Conservation (phyloP, 2,113 vertebrate genomes). For the Quiscalus mexicanus region DNA sequence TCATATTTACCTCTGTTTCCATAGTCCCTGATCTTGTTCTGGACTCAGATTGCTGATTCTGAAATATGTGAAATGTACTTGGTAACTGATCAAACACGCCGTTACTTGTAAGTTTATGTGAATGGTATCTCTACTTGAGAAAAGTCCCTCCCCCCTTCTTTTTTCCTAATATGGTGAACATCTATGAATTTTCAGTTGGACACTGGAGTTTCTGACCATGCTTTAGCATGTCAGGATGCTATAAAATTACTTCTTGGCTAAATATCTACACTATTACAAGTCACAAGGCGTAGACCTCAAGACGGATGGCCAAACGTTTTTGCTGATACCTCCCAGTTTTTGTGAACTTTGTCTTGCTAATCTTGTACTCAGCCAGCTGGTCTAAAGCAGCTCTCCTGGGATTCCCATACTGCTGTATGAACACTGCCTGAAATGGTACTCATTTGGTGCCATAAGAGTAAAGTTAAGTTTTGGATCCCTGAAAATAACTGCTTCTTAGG, state of each 20-base stretch:
- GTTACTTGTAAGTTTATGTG: not conserved
- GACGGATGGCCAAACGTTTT: not conserved
- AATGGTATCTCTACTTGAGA: not conserved
- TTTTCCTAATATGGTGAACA: too few relatives aligned
- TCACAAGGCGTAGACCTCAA: not conserved
- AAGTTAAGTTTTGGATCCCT: not conserved
- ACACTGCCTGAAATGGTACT: not conserved
- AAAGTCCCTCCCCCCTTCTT: not conserved
- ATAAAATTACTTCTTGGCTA: not conserved
- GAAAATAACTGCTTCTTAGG: not conserved
- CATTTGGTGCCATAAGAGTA: not conserved
- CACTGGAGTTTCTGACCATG: not conserved
- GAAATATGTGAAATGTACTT: conserved; percentile 60
- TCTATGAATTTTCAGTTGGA: not conserved
- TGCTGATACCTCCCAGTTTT: not conserved
- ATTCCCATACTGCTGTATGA: not conserved
- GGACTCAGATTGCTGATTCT: conserved; percentile 96
- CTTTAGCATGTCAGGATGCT: not conserved
- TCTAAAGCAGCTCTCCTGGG: not conserved
- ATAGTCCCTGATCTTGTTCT: conserved; percentile 96
- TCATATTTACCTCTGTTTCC: conserved; percentile 93
- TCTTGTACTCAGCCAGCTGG: not conserved
- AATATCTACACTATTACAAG: not conserved
- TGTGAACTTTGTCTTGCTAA: not conserved
- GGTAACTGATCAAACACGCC: not conserved